Conservation (phyloP, 37 sponge, comb jelly and placozoan genomes). For the Hormiphora californensis region DNA sequence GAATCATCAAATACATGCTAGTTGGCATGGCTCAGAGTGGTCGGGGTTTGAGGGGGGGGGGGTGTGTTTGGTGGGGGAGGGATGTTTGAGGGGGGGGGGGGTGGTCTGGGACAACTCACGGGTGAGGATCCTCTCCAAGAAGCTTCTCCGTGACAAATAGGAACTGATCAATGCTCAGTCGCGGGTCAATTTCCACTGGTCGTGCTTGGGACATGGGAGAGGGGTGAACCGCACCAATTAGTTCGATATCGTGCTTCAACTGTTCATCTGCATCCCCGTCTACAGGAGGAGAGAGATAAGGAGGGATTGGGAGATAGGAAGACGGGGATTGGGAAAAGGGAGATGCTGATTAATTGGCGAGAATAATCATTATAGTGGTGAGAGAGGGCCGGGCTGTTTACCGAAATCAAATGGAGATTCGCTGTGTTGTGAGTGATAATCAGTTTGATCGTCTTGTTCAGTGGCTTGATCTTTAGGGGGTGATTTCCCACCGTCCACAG, state of each 20-base stretch:
- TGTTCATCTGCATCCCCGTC: background rate
- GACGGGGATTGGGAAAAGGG: background rate
- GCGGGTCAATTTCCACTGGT: background rate
- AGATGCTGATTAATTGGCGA: background rate
- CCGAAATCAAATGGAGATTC: background rate
- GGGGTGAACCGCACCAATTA: background rate
- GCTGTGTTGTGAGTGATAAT: background rate
- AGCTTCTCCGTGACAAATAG: constrained; percentile 33
- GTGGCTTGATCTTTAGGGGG: too few relatives aligned
- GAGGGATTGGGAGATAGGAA: background rate
- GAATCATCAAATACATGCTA: too few relatives aligned
- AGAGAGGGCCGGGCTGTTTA: background rate
- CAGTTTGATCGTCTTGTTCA: too few relatives aligned
- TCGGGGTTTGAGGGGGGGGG: too few relatives aligned
- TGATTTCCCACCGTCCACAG: too few relatives aligned
- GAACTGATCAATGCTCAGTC: constrained; percentile 20
- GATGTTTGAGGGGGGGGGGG: too few relatives aligned
- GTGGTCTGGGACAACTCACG: too few relatives aligned
- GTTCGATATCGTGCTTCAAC: constrained; percentile 24
- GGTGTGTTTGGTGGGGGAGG: too few relatives aligned
- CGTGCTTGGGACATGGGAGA: background rate
- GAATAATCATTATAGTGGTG: background rate
- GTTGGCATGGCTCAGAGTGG: too few relatives aligned
- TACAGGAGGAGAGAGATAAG: background rate
- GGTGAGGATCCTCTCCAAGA: constrained; percentile 48